Percentiles rank a stretch among this genome's conserved stretches.
phyloP scores from a whole-genome alignment of 2,113 vertebrate species.

The Antigone vipio region DNA sequence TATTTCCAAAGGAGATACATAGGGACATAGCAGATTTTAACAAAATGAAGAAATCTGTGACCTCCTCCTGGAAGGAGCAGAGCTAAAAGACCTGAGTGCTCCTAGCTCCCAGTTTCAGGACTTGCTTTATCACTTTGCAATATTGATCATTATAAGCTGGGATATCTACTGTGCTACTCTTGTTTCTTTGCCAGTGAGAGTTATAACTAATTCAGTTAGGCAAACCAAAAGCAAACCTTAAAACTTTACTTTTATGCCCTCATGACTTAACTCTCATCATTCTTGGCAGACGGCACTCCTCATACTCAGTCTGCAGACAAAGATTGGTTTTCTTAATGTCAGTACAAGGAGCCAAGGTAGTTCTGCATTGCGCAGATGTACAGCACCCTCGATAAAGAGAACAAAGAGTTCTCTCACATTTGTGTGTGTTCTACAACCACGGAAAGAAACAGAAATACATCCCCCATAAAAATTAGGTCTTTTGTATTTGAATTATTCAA shows the following conservation, averaged over 20 bases:
- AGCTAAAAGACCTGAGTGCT: background rate
- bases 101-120: background rate
- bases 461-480: background rate
- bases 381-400: background rate
- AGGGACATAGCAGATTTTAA: background rate
- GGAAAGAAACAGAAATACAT: constrained; percentile 1
- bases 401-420: background rate
- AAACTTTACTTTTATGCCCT: background rate
- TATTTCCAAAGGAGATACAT: background rate
- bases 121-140: background rate
- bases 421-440: background rate
- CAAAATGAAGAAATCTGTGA: background rate
- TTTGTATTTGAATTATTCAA: constrained; percentile 27
- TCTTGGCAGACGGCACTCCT: background rate
- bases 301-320: background rate
- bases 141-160: background rate
- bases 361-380: background rate
- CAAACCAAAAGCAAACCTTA: background rate
- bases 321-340: background rate
- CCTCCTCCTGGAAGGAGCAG: background rate
- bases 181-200: background rate
- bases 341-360: background rate
- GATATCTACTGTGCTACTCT: background rate
- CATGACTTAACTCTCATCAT: background rate
- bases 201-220: background rate